Evolutionary conservation across 2,797 vertebrate genomes (phyloP), one percentile per base, ranked within the genome.

Genomic region (Hoplostethus atlanticus): DNA sequence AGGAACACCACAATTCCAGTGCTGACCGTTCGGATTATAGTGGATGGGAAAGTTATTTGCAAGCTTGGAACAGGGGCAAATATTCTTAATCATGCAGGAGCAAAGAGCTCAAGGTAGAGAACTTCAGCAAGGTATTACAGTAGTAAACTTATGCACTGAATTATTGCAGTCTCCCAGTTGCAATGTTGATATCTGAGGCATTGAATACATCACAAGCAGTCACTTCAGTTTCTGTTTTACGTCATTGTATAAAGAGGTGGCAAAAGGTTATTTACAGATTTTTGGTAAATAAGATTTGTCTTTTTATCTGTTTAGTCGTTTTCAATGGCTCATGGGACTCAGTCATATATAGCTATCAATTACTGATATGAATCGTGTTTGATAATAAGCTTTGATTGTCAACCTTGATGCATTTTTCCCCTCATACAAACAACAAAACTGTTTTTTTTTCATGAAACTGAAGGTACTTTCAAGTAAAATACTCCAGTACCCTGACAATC

Each of bases 301-400:
- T 12, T 53, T 72, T 76, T 75, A 74, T 44, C 64, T 77, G 38
- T 59, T 62, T 1, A 71, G 48, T 76, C 5, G 60, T 72, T 80
- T 77, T 71, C 44, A 28, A 81, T 84, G 79, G 60, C 73, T 87
- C 66, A 15, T 51, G 55, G n/a, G 46, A 82, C 52, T 4, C 36
- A 76, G 70, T 58, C 51, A 40, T 61, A 36, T 68, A 48, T 79
- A 8, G 34, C 54, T 57, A 70, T 66, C 71, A 21, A 46, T 73
- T 54, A 60, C 65, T 77, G 40, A 83, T 65, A 54, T 66, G 54
- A 71, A 53, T 83, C 30, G 38, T 21, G 51, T 81, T 77, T 76
- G n/a, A 88, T 73, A 77, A 80, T 80, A 78, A 76, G 74, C 69
- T 89, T 91, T 94, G 94, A 95, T 95, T 94, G 94, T 95, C 92